These are phyloP conservation scores for Phrynosoma platyrhinos DNA, from an alignment of 2,113 vertebrate genomes.

Conservation along the genomic window DNA sequence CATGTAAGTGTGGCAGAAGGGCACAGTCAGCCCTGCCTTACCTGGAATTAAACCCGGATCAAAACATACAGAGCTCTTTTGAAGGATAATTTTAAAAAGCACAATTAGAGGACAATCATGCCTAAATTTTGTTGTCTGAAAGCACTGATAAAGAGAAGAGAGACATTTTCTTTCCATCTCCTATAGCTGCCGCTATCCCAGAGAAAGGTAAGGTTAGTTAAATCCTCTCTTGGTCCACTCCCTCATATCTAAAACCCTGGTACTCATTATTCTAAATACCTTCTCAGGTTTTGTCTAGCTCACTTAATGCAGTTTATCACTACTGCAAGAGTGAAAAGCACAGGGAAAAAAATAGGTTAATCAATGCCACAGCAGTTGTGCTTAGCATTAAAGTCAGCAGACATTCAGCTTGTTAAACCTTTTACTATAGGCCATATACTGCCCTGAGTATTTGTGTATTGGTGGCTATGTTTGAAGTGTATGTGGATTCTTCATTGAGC, in stretches of 20 bases:
- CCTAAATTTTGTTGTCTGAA: constrained; percentile 38
- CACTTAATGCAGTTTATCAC: constrained; percentile 65
- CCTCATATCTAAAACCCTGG: constrained; percentile 43
- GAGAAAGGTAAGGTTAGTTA: no score
- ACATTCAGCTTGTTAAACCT: constrained; percentile 54
- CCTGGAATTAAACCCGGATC: background rate
- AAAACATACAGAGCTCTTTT: background rate
- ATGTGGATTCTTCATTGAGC: constrained; percentile 2
- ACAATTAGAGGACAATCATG: background rate
- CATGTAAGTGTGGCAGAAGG: no score
- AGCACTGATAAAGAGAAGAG: constrained; percentile 25
- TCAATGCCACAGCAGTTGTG: constrained; percentile 63
- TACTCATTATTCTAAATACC: constrained; percentile 64
- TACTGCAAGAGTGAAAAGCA: constrained; percentile 50
- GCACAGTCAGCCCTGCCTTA: no score
- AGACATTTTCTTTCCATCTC: constrained; percentile 46
- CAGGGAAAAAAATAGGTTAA: constrained; percentile 71
- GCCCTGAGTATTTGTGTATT: constrained; percentile 17
- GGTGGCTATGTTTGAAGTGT: constrained; percentile 4
- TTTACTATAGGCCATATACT: constrained; percentile 44
- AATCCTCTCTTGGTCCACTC: constrained; percentile 28
- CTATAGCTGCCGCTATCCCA: background rate
- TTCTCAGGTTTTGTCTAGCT: constrained; percentile 59
- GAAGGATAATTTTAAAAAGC: background rate
- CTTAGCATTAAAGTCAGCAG: constrained; percentile 54